Evolutionary conservation across 1,140 invertebrate species (phyloP), one percentile per base, ranked within the genome.

Genomic region (Archegozetes longisetosus): DNA sequence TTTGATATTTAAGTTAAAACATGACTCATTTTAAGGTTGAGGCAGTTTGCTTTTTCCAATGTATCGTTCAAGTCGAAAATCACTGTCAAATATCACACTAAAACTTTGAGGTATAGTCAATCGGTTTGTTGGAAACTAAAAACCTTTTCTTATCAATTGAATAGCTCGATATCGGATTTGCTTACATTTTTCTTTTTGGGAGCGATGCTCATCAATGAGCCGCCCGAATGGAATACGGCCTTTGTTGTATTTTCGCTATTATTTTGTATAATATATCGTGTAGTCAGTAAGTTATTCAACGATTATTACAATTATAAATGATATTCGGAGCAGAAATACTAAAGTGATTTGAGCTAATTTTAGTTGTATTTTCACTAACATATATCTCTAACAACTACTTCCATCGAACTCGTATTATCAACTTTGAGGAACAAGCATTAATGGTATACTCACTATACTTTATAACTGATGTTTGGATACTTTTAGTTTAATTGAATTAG

Each of bases 181-280:
- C 73, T 82, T 47, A 82, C 82, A 60, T 82, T 82, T 68, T 74
- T 83, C 67, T 81, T 81, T 66, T 73, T 82, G 49, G 73, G 80
- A 13, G 75, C 80, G 64, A 78, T 80, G 24, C 71, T 81, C 0
- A 72, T 82, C 3, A 75, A 76, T 28, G 76, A 78, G 55, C 67
- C 72, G 3, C 74, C 79, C 52, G 70, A 72, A 23, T 81, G 77
- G 74, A 74, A 80, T 62, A 69, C 76, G 13, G 72, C 32, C 6
- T 40, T 40, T 40, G 32, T 40, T 40, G 32, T 40, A 6, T 40
- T 40, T 40, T 9, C 32, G 17, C 6, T 40, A 40, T 9, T 40
- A 40, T 40, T 40, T 40, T 40, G 32, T 40, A 6, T 40, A 6
- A 40, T 40, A 6, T 40, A 9, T 40, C 32, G 32, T 40, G 17